Evolutionary conservation across 2,888 invertebrate genomes (phyloP), one percentile per base, ranked within the genome.

Genomic region (Entomobrya multifasciata): DNA sequence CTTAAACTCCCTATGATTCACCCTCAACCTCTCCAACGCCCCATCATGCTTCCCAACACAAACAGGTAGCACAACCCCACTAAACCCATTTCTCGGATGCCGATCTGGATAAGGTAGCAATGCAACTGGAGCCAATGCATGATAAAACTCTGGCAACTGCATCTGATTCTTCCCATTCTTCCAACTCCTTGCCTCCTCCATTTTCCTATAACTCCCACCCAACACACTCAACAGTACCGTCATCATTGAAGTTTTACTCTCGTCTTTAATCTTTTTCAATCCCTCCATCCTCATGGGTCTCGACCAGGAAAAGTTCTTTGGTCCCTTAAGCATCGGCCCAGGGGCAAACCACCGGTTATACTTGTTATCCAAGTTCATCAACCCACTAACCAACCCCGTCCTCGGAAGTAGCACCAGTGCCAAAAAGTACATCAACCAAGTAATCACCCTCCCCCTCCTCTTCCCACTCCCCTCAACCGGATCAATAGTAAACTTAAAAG

Each of bases 401-500:
- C 86, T 49, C 3, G 91, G 91, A 0, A 90, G 76, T 52, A 88
- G 78, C 5, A 89, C 49, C 27, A 90, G 65, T 11, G 89, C 88
- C 49, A 87, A 10, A n/a, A 81, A 20, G 55, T 89, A 87, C 49
- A 82, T 81, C 4, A 88, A 13, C 0, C 49, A 49, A 6, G 84
- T 80, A 8, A 81, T 47, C 5, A 88, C 49, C 17, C 57, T 65
- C 11, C 79, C 70, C 0, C 22, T 57, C 13, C 44, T 41, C n/a
- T 79, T 79, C 11, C 57, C 44, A 11, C 36, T 20, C 13, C 44
- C 65, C 15, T 84, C 79, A 10, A 85, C 76, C 4, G 91, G 91
- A 52, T 91, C 91, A 13, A 91, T 74, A 5, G 88, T 78, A 65
- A 91, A 91, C 70, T 88, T 88, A 77, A 91, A 91, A 1, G 90